Evolutionary conservation across 1,140 invertebrate genomes (phyloP), one percentile per base, ranked within the genome.

Genomic region (Arctopsyche grandis): DNA sequence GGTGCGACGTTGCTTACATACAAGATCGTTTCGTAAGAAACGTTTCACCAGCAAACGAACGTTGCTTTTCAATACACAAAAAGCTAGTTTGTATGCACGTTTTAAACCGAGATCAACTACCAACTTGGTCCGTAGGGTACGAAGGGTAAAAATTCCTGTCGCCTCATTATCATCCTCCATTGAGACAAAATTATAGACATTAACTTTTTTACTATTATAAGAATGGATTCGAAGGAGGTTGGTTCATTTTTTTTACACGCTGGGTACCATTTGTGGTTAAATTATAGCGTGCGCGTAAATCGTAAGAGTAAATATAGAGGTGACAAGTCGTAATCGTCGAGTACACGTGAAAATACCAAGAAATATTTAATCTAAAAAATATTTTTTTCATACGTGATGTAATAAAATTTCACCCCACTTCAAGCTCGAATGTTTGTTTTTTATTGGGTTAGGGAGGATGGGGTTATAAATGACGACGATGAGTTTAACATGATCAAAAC

Each of bases 121-220:
- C 24, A 24, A 19, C 63, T 66, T 66, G 12, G 21, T 66, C n/a
- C 29, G 29, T 38, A 38, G 29, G 29, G 29, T 38, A 10, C 21
- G 24, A 66, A 66, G 63, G 63, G 63, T 66, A 66, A 21, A 66
- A 66, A 66, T 66, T 66, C 63, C 24, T 24, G 63, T 66, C 63
- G 22, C 63, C 21, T 66, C 63, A 22, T 66, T 66, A 66, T 66
- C 24, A 10, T 52, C 48, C 48, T 52, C 10, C 16, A 16, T 52
- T 22, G 63, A 66, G 22, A 22, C 63, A 3, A 66, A 66, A 66
- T 66, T 66, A 66, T 24, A 66, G 5, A 4, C 22, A 24, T 66
- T 12, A 24, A 66, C 63, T 22, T 66, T 66, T 66, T 66, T 66
- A 22, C 44, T 12, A 14, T 52, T 52, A 52, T 12, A 52, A 52